phyloP scores from a whole-genome alignment of 1,140 invertebrate species.

The Acromyrmex heyeri region DNA sequence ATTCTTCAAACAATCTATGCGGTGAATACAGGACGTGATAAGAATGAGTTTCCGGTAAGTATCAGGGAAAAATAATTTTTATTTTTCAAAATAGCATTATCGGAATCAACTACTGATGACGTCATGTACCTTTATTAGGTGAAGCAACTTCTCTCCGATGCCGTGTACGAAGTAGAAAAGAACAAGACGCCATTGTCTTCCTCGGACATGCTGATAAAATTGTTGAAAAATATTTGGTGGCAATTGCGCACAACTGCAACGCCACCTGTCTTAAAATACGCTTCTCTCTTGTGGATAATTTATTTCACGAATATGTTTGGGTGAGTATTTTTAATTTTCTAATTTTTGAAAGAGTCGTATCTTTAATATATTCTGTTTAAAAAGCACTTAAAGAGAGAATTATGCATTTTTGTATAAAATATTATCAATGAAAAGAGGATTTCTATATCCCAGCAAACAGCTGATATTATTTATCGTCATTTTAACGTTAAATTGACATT shows the following conservation, averaged over 20 bases:
- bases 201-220: constrained; percentile 59
- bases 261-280: constrained; percentile 87
- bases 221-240: constrained; percentile 86
- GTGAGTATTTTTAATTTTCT: constrained; percentile 84
- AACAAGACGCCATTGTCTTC: neutral
- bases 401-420: neutral
- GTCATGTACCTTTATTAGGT: constrained; percentile 41
- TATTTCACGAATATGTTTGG: constrained; percentile 91
- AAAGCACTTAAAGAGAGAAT: neutral
- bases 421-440: neutral
- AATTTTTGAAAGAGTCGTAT: neutral
- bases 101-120: neutral
- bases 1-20: constrained; percentile 89
- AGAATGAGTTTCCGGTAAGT: constrained; percentile 82
- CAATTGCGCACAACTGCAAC: constrained; percentile 87
- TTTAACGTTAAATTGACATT: too few relatives aligned
- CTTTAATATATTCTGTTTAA: neutral
- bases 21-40: constrained; percentile 86
- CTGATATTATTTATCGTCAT: too few relatives aligned
- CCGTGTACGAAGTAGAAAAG: constrained; percentile 12
- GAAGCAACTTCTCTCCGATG: constrained; percentile 64
- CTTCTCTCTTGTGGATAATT: constrained; percentile 87
- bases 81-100: neutral
- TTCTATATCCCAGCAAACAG: neutral
- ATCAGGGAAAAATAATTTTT: neutral